Base-by-base conservation (phyloP, 2,113 vertebrate species). In the Aplodontia rufa region DNA sequence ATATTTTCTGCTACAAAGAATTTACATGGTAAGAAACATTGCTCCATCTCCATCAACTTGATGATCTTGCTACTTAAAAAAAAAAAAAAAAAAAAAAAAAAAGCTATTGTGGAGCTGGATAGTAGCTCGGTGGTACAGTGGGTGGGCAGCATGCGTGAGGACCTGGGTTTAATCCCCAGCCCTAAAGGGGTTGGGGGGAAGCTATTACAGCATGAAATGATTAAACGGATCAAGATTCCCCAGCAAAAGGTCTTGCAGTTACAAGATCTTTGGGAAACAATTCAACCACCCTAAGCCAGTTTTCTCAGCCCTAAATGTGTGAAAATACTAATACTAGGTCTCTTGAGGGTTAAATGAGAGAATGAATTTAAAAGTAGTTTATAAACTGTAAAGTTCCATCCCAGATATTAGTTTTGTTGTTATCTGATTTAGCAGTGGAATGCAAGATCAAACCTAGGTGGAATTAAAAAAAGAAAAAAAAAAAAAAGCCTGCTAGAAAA, bases 391-490 rank as follows among this genome's bases (percentile, higher is more conserved):
- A 92, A 92, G 75, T 81, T 74, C 72, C 32, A 64, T 84, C 28
- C 49, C 35, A 58, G 72, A 49, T 72, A 75, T n/a, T 60, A 84
- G 26, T 78, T 51, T 26, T 71, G 35, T 37, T 62, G 64, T 80
- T 88, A 92, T 72, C 76, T 91, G 89, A 91, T 79, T 88, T 55
- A 93, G 45, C 82, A 89, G 35, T 55, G 35, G 75, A 96, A 97
- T 88, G 66, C 60, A 93, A 95, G 72, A 93, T 88, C 87, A 92
- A 93, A 92, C 9, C 19, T 69, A 69, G 47, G 45, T 60, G 32
- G 4, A 8, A 19, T 32, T 40, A 6, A 1, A 14, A 2, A 16
- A 37, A 71, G 2, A 16, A 37, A 71, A 3, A 24, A 66, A 3
- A 8, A 40, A 72, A 1, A 28, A 60, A 2, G 24, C 45, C 74